phyloP scores from a whole-genome alignment of 2,888 invertebrate genomes.

The Hypolimnas misippus region DNA sequence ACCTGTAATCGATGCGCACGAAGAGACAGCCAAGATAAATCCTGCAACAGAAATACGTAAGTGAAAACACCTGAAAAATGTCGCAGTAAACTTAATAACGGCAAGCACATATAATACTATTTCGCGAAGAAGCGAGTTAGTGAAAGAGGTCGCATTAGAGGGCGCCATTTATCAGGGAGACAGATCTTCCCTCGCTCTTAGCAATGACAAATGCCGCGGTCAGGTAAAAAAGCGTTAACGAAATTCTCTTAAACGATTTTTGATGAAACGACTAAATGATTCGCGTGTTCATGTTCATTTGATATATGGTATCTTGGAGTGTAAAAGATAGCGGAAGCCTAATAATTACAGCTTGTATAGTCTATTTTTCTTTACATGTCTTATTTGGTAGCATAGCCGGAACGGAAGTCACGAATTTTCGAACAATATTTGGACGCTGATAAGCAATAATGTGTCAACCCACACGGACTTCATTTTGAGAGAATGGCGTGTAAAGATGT shows the following conservation, averaged over 20 bases:
- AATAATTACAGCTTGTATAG: no score
- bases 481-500: no score
- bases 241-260: constrained; percentile 63
- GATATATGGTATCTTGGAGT: no score
- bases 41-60: constrained; percentile 23
- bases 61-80: constrained; percentile 27
- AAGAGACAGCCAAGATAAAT: not conserved
- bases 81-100: constrained; percentile 32
- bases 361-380: no score
- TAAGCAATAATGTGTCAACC: no score
- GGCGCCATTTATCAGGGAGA: constrained; percentile 72
- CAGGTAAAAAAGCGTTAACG: constrained; percentile 72
- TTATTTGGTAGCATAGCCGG: no score
- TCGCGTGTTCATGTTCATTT: constrained; percentile 11
- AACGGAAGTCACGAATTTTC: no score
- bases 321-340: no score
- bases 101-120: constrained; percentile 35
- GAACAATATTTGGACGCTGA: no score
- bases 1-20: not conserved
- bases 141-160: constrained; percentile 66
- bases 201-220: constrained; percentile 75
- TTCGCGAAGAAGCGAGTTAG: constrained; percentile 47
- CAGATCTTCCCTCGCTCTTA: constrained; percentile 70
- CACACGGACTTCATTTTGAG: no score
- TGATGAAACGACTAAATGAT: constrained; percentile 37